A percentile compares a stretch with the other conserved stretches of the same genome.
Evolutionary conservation across 2,888 invertebrate species (phyloP).

Genomic region (Tanytarsus gracilentus): DNA sequence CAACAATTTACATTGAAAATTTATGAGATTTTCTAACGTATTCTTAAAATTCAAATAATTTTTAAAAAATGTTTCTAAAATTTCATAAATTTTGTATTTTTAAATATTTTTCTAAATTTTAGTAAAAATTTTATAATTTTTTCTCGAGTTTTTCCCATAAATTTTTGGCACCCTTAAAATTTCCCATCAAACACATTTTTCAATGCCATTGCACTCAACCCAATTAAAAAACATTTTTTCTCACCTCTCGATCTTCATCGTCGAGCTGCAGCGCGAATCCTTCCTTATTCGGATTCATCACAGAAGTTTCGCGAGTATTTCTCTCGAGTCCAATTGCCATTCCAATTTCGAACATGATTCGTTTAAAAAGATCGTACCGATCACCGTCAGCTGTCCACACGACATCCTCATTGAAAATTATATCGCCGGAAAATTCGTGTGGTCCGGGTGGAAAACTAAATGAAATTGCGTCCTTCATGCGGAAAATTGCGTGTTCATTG

Average conservation of each 20-base stretch:
- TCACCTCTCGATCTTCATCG: slow-evolving; percentile 3
- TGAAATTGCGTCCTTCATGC: neutral
- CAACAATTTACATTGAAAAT: no score
- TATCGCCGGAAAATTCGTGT: neutral
- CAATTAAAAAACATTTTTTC: no score
- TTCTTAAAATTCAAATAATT: no score
- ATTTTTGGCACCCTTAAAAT: no score
- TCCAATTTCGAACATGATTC: slow-evolving; percentile 1
- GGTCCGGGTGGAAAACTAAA: neutral
- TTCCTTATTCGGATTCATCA: neutral
- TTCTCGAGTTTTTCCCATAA: no score
- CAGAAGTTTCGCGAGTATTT: neutral
- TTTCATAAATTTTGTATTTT: no score
- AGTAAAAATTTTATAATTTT: no score
- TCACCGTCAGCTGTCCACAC: neutral
- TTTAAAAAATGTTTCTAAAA: no score
- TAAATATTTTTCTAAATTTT: no score
- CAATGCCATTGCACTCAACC: no score
- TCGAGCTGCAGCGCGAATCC: neutral
- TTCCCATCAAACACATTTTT: no score
- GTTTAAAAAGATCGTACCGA: neutral
- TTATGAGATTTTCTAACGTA: no score
- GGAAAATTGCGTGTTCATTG: neutral
- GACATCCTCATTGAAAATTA: neutral
- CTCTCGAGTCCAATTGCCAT: neutral